Evolutionary conservation across 2,113 vertebrate species (phyloP).

Genomic region (Struthio camelus): DNA sequence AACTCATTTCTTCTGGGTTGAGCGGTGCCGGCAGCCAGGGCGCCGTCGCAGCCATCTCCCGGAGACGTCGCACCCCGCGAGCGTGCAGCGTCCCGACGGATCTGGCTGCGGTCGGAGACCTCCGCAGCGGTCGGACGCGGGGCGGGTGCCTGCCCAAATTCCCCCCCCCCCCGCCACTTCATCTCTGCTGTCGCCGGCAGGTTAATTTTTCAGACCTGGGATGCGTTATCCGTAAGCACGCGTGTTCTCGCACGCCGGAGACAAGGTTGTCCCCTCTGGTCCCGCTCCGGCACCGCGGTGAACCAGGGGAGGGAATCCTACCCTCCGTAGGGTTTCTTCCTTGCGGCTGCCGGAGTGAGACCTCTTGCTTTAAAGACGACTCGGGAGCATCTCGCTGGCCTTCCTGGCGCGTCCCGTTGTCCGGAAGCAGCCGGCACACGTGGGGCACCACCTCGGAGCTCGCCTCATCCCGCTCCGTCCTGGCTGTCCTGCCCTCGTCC

Average conservation of each 20-base stretch:
- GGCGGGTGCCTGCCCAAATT: not conserved
- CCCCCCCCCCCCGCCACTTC: rapidly evolving
- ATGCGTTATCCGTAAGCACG: not conserved
- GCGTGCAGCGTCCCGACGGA: rapidly evolving
- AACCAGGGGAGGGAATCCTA: no score
- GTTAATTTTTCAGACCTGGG: not conserved
- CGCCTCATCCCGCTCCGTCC: no score
- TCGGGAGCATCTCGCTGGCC: no score
- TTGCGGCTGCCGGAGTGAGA: no score
- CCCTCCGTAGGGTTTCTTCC: not conserved
- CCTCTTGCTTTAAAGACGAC: no score
- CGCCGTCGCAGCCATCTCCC: no score
- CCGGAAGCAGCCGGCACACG: no score
- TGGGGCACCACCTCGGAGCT: no score
- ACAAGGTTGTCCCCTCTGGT: no score
- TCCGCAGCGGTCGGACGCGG: not conserved
- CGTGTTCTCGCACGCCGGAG: no score
- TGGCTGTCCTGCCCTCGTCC: not conserved
- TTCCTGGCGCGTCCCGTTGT: no score
- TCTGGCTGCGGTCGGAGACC: rapidly evolving
- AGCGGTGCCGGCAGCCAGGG: not conserved
- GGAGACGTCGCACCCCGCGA: rapidly evolving
- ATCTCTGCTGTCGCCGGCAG: rapidly evolving
- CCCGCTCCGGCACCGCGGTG: no score
- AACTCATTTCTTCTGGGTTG: not conserved